Conservation (phyloP, 1,140 invertebrate species). For the Drosophila ficusphila region DNA sequence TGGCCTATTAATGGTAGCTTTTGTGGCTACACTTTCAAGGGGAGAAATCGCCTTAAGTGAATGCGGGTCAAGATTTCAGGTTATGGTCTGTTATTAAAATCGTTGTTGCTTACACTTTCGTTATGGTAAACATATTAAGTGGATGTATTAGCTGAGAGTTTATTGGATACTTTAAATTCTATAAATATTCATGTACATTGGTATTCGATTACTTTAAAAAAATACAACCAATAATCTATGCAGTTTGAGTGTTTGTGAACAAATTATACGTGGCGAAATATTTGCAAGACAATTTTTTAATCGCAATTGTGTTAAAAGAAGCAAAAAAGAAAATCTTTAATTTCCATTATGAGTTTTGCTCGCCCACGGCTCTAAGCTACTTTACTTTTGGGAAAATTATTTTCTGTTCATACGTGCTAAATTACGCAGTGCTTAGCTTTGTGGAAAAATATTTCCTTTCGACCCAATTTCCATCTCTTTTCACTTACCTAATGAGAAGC, state of each 20-base stretch:
- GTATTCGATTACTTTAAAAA: too few species aligned
- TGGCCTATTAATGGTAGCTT: conserved; percentile 35
- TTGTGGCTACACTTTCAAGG: conserved; percentile 9
- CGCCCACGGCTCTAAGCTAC: not conserved
- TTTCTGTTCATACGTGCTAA: conserved; percentile 7
- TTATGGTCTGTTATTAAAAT: not conserved
- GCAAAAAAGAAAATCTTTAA: not conserved
- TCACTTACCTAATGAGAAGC: conserved; percentile 50
- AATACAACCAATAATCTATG: too few species aligned
- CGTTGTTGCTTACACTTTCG: not conserved
- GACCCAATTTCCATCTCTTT: conserved; percentile 19
- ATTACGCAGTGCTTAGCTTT: conserved; percentile 12
- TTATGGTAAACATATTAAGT: not conserved
- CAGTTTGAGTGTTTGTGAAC: too few species aligned
- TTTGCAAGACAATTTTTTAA: too few species aligned
- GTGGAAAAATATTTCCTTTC: not conserved
- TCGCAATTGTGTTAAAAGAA: not conserved
- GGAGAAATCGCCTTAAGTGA: not conserved
- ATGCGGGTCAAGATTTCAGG: conserved; percentile 8
- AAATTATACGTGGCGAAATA: too few species aligned
- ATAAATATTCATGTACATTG: too few species aligned
- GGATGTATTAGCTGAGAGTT: not conserved
- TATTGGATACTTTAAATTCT: too few species aligned
- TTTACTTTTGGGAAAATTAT: not conserved
- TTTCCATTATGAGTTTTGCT: not conserved